These are phyloP conservation scores for Anolis apletophallus DNA, from an alignment of 2,797 vertebrate genomes.

Conservation along the genomic window DNA sequence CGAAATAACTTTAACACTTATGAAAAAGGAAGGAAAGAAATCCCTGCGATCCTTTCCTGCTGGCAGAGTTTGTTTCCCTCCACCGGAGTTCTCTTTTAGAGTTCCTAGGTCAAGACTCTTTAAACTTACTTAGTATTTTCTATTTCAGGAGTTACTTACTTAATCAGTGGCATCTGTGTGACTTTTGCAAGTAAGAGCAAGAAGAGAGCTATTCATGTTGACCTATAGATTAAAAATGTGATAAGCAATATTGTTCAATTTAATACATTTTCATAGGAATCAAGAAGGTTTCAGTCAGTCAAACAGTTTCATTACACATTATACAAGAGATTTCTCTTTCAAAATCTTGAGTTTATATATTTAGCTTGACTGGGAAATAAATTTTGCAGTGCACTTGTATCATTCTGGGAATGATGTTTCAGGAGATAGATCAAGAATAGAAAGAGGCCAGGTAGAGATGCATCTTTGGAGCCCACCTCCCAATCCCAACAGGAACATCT, in stretches of 20 bases:
- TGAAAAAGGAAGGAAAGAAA: not conserved
- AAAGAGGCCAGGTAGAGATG: too few relatives aligned
- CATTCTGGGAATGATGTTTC: too few relatives aligned
- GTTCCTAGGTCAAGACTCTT: not conserved
- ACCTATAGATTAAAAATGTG: constrained; percentile 23
- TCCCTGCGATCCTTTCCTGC: too few relatives aligned
- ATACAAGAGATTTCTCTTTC: too few relatives aligned
- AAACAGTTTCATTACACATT: not conserved
- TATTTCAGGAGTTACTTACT: constrained; percentile 27
- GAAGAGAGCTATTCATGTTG: constrained; percentile 20
- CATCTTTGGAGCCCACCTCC: too few relatives aligned
- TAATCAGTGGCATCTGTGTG: not conserved
- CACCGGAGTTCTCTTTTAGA: not conserved
- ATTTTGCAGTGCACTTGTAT: too few relatives aligned
- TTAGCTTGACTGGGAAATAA: too few relatives aligned
- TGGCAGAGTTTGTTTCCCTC: not conserved
- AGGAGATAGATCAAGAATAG: too few relatives aligned
- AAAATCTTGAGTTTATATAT: too few relatives aligned
- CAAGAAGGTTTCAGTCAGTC: not conserved
- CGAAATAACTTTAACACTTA: not conserved
- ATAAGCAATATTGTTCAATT: not conserved
- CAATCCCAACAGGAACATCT: too few relatives aligned
- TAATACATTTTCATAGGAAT: not conserved
- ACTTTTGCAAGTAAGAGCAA: constrained; percentile 10
- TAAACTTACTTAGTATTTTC: not conserved